phyloP scores from a whole-genome alignment of 2,888 invertebrate species.

The Pelosia muscerda region DNA sequence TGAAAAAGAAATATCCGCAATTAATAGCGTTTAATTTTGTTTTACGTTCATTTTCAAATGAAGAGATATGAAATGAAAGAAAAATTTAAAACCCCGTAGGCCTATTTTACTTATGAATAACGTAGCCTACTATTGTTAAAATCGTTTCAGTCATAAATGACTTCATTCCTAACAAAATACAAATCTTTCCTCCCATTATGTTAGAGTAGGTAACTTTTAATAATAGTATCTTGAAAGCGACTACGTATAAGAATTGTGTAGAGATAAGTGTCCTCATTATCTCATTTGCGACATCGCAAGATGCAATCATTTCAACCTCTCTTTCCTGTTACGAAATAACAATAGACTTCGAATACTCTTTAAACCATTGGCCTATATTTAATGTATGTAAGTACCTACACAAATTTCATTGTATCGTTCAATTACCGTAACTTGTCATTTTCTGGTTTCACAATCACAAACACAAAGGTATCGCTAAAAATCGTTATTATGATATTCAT shows the following conservation, averaged over 20 bases:
- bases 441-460: constrained; percentile 40
- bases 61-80: no score
- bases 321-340: constrained; percentile 53
- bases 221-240: constrained; percentile 26
- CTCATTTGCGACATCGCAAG: constrained; percentile 44
- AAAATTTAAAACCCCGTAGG: no score
- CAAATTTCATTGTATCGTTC: constrained; percentile 32
- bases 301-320: constrained; percentile 47
- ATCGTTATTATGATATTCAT: no score
- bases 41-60: no score
- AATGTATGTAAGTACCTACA: constrained; percentile 38
- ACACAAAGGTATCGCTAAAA: no score
- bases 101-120: no score
- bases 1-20: no score
- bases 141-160: not conserved
- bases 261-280: constrained; percentile 48
- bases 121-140: no score
- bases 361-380: constrained; percentile 60
- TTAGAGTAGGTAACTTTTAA: no score
- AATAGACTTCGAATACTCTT: constrained; percentile 49
- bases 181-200: not conserved
- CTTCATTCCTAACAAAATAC: not conserved
- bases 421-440: constrained; percentile 44
- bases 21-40: no score
- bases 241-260: constrained; percentile 31